Evolutionary conservation across 2,113 vertebrate genomes (phyloP).

Genomic region (Mesitornis unicolor): DNA sequence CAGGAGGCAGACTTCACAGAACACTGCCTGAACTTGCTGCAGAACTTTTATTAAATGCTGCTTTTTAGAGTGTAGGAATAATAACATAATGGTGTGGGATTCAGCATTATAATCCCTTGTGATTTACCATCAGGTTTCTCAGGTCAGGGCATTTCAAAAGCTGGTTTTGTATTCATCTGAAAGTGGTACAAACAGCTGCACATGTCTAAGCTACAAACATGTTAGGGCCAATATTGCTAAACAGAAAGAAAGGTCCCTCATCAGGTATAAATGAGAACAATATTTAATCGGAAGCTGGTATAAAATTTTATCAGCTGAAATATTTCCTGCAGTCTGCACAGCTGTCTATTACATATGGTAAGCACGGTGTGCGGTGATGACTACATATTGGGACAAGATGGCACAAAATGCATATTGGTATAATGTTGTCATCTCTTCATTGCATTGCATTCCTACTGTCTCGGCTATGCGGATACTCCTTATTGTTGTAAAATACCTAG

Average conservation of each 20-base stretch:
- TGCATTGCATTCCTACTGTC: not conserved
- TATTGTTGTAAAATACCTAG: not conserved
- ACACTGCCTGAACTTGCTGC: not conserved
- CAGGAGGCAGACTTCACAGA: not conserved
- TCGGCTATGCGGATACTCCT: not conserved
- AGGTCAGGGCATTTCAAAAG: not conserved
- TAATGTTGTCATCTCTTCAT: not conserved
- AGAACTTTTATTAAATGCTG: not conserved
- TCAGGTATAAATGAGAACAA: not conserved
- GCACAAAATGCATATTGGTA: not conserved
- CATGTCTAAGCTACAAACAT: not conserved
- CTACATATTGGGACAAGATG: not conserved
- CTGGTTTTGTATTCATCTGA: not conserved
- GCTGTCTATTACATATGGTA: not conserved
- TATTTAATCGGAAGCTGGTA: not conserved
- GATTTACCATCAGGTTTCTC: not conserved
- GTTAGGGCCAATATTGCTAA: not conserved
- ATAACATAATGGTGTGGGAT: fast-evolving
- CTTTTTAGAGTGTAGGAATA: not conserved
- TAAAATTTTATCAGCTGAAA: not conserved
- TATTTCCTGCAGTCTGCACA: not conserved
- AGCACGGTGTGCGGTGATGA: not conserved
- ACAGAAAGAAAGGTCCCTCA: not conserved
- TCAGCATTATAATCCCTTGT: not conserved
- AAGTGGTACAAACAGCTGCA: not conserved